Evolutionary conservation across 1,140 invertebrate genomes (phyloP).

Genomic region (Lerema accius): DNA sequence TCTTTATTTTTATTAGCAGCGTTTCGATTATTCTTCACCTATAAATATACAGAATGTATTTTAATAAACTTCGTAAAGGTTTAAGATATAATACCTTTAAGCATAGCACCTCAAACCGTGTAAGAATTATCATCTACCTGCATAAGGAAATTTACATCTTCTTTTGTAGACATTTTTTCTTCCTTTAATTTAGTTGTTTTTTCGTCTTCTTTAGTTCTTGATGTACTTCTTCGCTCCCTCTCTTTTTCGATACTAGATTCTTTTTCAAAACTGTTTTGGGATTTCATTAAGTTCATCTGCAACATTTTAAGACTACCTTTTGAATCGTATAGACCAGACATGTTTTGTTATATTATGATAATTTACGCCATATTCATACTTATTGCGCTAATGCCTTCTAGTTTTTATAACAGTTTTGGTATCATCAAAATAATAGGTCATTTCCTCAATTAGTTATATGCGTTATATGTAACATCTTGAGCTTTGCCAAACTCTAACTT

Average conservation of each 20-base stretch:
- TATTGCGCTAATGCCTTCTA: too few relatives aligned
- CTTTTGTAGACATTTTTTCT: constrained; percentile 64
- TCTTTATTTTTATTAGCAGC: constrained; percentile 31
- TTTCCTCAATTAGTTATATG: constrained; percentile 67
- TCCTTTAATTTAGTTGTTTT: constrained; percentile 59
- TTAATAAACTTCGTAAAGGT: background rate
- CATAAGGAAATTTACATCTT: constrained; percentile 85
- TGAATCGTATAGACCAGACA: too few relatives aligned
- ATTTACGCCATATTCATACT: too few relatives aligned
- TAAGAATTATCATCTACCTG: constrained; percentile 67
- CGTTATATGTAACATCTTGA: constrained; percentile 42
- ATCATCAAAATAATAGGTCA: constrained; percentile 44
- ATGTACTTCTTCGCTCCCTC: constrained; percentile 74
- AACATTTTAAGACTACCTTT: constrained; percentile 30
- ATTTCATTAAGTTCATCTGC: constrained; percentile 84
- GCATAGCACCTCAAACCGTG: background rate
- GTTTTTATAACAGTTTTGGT: too few relatives aligned
- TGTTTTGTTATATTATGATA: background rate
- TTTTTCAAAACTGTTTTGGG: constrained; percentile 82
- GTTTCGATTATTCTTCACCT: constrained; percentile 69
- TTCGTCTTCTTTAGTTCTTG: constrained; percentile 77
- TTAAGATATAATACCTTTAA: background rate
- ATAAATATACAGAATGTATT: constrained; percentile 20
- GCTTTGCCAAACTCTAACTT: constrained; percentile 57
- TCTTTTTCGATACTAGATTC: constrained; percentile 82